Base-by-base conservation (phyloP, 1,140 invertebrate genomes). In the Chelonus insularis region DNA sequence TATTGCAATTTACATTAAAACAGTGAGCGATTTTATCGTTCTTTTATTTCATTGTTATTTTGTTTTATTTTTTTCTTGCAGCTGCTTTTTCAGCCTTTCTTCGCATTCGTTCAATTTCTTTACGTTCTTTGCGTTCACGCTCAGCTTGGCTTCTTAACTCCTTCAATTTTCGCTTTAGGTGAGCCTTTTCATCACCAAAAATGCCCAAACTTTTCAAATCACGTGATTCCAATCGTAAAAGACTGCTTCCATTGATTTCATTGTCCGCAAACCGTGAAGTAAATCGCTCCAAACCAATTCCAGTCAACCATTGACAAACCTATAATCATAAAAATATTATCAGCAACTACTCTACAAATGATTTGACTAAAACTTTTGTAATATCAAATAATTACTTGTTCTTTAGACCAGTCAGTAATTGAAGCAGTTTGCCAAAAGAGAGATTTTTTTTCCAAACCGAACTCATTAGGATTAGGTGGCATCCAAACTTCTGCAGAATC, bases 281-380 rank as follows among this genome's bases (percentile, higher is more conserved):
- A 75, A 95, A 91, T 45, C 92, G 87, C 68, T 96, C 93, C 73
- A 97, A 77, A 23, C 92, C 89, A 20, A 86, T 82, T 32, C 89
- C 89, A 45, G 93, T 82, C 41, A 97, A 82, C 94, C 94, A 96
- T 73, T 95, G 92, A 76, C 91, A 91, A 1, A 96, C 93, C 91
- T 93, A 65, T 20, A 57, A 60, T 20, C 41, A 60, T 57, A 4
- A 18, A 50, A 55, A 20, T 32, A 50, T 34, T 39, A 60, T 56
- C 50, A 52, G 58, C 14, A 25, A 64, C 34, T 34, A 41, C 39
- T 25, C 14, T 52, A 41, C n/a, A 57, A 54, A 12, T 20, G 12
- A 47, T 43, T 55, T 57, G 60, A 45, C 29, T 45, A 43, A 2
- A 63, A 20, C 18, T 21, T 39, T 32, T 47, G 14, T 12, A 34